A percentile compares a stretch with the other conserved stretches of the same genome.
Evolutionary conservation across 2,113 vertebrate genomes (phyloP).

Genomic region (Neolamprologus ventralis): DNA sequence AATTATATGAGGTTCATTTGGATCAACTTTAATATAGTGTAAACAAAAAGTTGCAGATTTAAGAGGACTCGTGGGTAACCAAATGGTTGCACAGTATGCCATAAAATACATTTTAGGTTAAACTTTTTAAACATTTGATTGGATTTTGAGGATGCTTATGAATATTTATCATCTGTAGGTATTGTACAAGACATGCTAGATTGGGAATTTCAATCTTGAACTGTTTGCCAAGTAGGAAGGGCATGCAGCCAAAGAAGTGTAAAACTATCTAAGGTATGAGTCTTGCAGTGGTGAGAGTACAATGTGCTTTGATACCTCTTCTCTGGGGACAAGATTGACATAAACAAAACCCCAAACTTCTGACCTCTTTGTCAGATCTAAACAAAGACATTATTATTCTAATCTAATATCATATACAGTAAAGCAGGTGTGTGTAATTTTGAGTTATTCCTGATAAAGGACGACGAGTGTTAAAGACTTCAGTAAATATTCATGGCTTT

Average conservation of each 20-base stretch:
- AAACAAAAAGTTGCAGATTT: not conserved
- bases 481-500: not conserved
- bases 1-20: not conserved
- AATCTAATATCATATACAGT: not conserved
- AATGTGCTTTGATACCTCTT: not conserved
- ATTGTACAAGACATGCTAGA: not conserved
- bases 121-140: not conserved
- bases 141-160: not conserved
- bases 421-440: not conserved
- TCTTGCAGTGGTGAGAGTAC: not conserved
- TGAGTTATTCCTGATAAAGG: not conserved
- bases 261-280: not conserved
- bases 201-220: not conserved
- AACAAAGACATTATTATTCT: not conserved
- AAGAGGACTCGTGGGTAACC: not conserved
- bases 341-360: not conserved
- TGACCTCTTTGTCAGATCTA: not conserved
- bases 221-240: not conserved
- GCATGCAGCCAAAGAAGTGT: not conserved
- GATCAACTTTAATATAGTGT: not conserved
- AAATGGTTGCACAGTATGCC: not conserved
- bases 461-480: not conserved
- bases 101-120: not conserved
- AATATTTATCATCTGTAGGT: not conserved
- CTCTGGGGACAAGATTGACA: not conserved